Evolutionary conservation across 1,140 invertebrate genomes (phyloP), one percentile per base, ranked within the genome.

Genomic region (Bombus cullumanus): DNA sequence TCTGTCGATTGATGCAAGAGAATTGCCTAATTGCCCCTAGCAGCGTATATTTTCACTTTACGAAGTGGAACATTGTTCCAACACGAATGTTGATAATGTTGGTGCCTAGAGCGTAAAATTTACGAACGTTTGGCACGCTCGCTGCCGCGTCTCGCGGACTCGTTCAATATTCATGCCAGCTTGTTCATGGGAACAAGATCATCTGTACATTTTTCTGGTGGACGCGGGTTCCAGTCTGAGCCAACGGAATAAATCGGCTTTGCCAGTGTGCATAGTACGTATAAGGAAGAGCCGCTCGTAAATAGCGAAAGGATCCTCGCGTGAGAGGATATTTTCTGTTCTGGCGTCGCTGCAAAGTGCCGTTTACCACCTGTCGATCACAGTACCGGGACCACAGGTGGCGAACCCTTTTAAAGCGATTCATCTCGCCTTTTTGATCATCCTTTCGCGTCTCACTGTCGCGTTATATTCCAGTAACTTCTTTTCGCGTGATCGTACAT

Each of bases 351-450:
- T 43, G 64, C 5, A 78, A 53, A 83, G 37, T 53, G 75, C 12
- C 75, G 43, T 53, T 69, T 77, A 77, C 73, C 62, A 77, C 82
- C 64, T 83, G 74, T 78, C 82, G 74, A 78, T 69, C 64, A 47
- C n/a, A 31, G 25, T 3, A 2, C 8, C 57, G 68, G 37, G 69
- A 72, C 66, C 69, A 59, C 82, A 78, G 43, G 64, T 83, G 82
- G 74, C 43, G 47, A 68, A 64, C 37, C 31, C 15, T 28, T 31
- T 12, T 22, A 57, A 83, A 77, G 34, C 64, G 47, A 71, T 71
- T 37, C 74, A 22, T 71, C 64, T 74, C 6, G n/a, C 43, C 39
- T 62, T 22, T 43, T n/a, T 31, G 25, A 37, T 39, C 25, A 59
- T 68, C n/a, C 47, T 53, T 73, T 68, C 22, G 31, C 47, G 34